Evolutionary conservation across 2,113 vertebrate genomes (phyloP).

Genomic region (Rousettus leschenaultii): DNA sequence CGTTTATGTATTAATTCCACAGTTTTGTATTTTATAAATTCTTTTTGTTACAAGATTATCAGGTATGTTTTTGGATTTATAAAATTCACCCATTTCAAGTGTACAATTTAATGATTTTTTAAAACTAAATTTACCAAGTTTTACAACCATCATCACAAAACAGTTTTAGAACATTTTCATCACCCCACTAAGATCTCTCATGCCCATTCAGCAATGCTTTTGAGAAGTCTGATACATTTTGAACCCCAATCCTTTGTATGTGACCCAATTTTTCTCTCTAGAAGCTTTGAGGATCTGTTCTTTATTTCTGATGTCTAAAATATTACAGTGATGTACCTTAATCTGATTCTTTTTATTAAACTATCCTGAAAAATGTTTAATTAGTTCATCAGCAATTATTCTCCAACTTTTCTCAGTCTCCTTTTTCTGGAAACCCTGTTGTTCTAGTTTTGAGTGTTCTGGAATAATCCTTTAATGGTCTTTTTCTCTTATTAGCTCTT

Average conservation of each 20-base stretch:
- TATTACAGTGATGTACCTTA: not conserved
- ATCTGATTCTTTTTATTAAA: not conserved
- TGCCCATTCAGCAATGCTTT: not conserved
- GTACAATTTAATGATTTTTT: conserved; percentile 4
- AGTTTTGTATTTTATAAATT: conserved; percentile 15
- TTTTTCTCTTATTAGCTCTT: not conserved
- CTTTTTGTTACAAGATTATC: not conserved
- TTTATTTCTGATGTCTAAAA: conserved; percentile 41
- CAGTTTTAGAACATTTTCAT: conserved; percentile 35
- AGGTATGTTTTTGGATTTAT: conserved; percentile 25
- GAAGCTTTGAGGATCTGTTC: not conserved
- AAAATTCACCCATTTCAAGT: conserved; percentile 30
- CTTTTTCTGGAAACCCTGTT: not conserved
- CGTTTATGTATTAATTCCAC: not conserved
- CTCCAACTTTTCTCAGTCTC: not conserved
- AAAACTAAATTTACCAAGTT: not conserved
- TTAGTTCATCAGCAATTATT: conserved; percentile 9
- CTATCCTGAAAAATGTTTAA: not conserved
- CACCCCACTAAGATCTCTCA: not conserved
- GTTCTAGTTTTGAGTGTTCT: not conserved
- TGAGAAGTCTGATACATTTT: not conserved
- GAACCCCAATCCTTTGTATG: conserved; percentile 5
- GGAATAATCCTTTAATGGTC: not conserved
- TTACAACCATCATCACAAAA: not conserved
- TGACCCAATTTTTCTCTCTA: conserved; percentile 35